Percentiles rank a stretch among this genome's conserved stretches.
Evolutionary conservation across 1,140 invertebrate genomes (phyloP).

Genomic region (Idris sp.): DNA sequence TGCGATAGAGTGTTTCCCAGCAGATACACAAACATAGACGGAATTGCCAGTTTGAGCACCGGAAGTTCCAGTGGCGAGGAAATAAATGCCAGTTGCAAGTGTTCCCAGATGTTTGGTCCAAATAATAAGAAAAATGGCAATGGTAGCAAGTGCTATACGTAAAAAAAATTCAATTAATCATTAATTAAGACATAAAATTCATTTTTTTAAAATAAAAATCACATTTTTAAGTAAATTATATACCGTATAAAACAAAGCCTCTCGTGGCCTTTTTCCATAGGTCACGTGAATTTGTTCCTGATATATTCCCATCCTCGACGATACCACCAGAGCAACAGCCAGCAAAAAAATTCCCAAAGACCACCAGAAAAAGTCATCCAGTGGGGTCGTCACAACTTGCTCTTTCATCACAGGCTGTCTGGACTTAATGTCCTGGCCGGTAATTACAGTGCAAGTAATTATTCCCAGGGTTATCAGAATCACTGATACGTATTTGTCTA

Average conservation of each 20-base stretch:
- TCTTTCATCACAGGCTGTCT: conserved; percentile 56
- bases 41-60: conserved; percentile 80
- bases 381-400: conserved; percentile 64
- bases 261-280: conserved; percentile 95
- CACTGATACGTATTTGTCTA: conserved; percentile 94
- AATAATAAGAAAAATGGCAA: conserved; percentile 91
- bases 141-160: conserved; percentile 92
- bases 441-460: conserved; percentile 93
- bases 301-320: conserved; percentile 97
- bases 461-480: conserved; percentile 95
- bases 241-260: conserved; percentile 95
- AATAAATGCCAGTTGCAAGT: conserved; percentile 81
- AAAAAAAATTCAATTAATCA: no score
- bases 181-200: no score
- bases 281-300: conserved; percentile 93
- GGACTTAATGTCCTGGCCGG: conserved; percentile 83
- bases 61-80: conserved; percentile 79
- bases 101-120: conserved; percentile 85
- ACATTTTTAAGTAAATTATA: conserved; percentile 1
- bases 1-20: conserved; percentile 93
- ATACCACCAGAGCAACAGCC: conserved; percentile 93
- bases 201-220: conserved; percentile 68
- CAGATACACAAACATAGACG: conserved; percentile 88
- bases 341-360: conserved; percentile 89
- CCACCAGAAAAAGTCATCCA: conserved; percentile 89